Base-by-base conservation (phyloP, 2,888 invertebrate genomes). In the Choristoneura rosaceana region DNA sequence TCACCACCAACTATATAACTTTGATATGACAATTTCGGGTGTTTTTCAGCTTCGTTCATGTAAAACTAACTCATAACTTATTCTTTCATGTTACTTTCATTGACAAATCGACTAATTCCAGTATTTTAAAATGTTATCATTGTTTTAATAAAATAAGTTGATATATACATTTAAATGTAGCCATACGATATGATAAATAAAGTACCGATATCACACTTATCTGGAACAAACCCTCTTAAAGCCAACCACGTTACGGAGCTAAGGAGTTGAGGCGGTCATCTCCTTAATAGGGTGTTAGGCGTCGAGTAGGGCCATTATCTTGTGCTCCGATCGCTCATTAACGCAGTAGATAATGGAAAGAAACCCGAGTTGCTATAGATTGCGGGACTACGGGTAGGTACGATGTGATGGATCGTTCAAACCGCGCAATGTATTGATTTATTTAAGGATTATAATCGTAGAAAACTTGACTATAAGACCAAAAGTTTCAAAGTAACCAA, bases 261-360 rank as follows among this genome's bases (percentile, higher is more conserved):
- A 61, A 61, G 38, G 43, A 61, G 61, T n/a, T 41, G 12, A 41
- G 61, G 9, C 43, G 43, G 60, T 60, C 60, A 43, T 43, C 43
- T 38, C 34, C 61, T 17, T 61, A 61, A 61, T 61, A 34, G 61
- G 61, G 12, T 17, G 34, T 61, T 38, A 9, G 61, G 61, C 41
- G 43, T 59, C 33, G 59, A 59, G 34, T 34, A 9, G 59, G 14
- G 59, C n/a, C 34, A 34, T 59, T 59, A 61, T 61, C 61, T n/a
- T 3, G 60, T n/a, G 61, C 17, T 61, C 61, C 38, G 61, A 43
- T 61, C 61, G 15, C 34, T 59, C 34, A 59, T 59, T 59, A 59
- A 59, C 34, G 34, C 14, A 33, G 33, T 12, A 33, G 33, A 33
- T 58, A 52, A 47, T n/a, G 47, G 47, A 5, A 47, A 47, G 5